Conservation (phyloP, 2,888 invertebrate genomes). For the Petrophora chlorosata region DNA sequence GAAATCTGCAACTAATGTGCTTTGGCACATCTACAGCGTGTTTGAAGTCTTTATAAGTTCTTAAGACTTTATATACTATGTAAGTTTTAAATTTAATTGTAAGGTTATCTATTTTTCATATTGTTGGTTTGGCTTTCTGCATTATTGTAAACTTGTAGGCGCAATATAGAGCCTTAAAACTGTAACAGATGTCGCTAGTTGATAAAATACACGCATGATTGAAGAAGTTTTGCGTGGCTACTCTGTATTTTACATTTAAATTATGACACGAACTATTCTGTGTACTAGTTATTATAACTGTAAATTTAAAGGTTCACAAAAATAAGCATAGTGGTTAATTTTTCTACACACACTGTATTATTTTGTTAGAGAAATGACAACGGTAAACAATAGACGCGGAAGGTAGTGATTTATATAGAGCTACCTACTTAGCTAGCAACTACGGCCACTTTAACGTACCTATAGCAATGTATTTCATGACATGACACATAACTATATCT, state of each 20-base stretch:
- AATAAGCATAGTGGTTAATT: too few relatives aligned
- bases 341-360: slow-evolving; percentile 40
- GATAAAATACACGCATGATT: slow-evolving; percentile 7
- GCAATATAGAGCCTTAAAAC: not conserved
- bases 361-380: slow-evolving; percentile 20
- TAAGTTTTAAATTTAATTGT: not conserved
- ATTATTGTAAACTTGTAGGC: not conserved
- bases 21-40: slow-evolving; percentile 54
- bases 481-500: too few relatives aligned
- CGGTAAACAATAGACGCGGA: slow-evolving; percentile 45
- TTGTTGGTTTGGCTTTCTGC: too few relatives aligned
- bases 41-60: slow-evolving; percentile 4
- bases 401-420: slow-evolving; percentile 8
- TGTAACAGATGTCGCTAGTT: slow-evolving; percentile 49
- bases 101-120: too few relatives aligned
- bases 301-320: too few relatives aligned
- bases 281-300: too few relatives aligned
- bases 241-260: too few relatives aligned
- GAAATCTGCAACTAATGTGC: slow-evolving; percentile 53
- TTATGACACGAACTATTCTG: too few relatives aligned
- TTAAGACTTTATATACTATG: not conserved
- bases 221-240: too few relatives aligned
- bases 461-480: too few relatives aligned
- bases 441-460: too few relatives aligned
- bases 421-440: not conserved